Base-by-base conservation (phyloP, 2,113 vertebrate species). In the Forbesichthys agassizii region DNA sequence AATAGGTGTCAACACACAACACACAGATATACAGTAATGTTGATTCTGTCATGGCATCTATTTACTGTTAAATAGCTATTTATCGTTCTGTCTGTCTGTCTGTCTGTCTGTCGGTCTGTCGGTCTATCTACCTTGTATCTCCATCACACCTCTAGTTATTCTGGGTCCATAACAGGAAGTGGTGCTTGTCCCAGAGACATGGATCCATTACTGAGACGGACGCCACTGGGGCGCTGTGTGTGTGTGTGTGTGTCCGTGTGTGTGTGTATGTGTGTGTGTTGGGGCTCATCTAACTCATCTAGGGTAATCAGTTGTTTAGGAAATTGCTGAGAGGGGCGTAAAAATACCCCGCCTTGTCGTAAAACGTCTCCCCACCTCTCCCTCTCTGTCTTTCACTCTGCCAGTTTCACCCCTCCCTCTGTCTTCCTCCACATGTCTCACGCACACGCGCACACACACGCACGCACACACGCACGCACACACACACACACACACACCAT, bases 241-340 rank as follows among this genome's bases (percentile, higher is more conserved):
- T 51, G 61, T 59, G 52, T 64, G 48, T 64, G 62, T 51, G 48
- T 49, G 56, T 59, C 46, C 36, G 27, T 60, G 66, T 66, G 53
- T 67, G 60, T 65, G 53, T 67, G 65, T 36, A 56, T 46, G 48
- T 18, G 67, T 59, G 65, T 66, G 68, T 62, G 68, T 70, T 55
- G 69, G 66, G 53, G 68, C 71, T 84, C 64, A 69, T 77, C 67
- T 92, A 92, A 90, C 89, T 93, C 85, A 92, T 93, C 92, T 93
- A 75, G 61, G 73, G 89, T 90, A 93, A 89, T 92, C 89, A 93
- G 94, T 92, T 94, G 93, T 94, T 93, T 93, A 90, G 94, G 92
- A 94, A 96, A 95, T 91, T 89, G 93, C 93, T 94, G 94, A 95
- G 93, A 86, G 90, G 70, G 63, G 91, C 92, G 93, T 94, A 96